Evolutionary conservation across 2,797 vertebrate species (phyloP), one percentile per base, ranked within the genome.

Genomic region (Peromyscus attwateri): DNA sequence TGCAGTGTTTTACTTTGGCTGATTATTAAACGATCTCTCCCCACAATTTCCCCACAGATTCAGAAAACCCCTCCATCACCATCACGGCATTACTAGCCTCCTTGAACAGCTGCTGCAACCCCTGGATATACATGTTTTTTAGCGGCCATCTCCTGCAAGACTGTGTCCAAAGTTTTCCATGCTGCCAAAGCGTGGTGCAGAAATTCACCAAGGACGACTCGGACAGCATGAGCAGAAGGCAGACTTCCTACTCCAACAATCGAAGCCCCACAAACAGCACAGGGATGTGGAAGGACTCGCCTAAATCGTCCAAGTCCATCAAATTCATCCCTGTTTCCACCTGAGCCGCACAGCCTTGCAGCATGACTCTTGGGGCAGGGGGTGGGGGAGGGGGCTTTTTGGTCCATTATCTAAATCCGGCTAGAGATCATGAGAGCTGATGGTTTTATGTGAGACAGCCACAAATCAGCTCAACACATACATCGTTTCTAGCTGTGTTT

Each of bases 71-170:
- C 3, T 99, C 99, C 0, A 98, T 99, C 91, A 99, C 99, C 21
- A 99, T 99, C 96, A 99, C 99, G 0, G 99, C 99, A 0, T 99
- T 99, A 93, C 98, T 99, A 92, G 99, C 99, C 96, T 99, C 99
- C 92, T 99, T 99, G 97, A 99, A 99, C 98, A 99, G 99, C 95
- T 99, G 99, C 98, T 99, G 99, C 94, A 99, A 99, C 98, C 99
- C 99, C 0, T 99, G 99, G 99, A 99, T 99, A 98, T 99, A 99
- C 98, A 99, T 99, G 99, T 99, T 99, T 98, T 99, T 99, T 97
- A 99, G 99, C 0, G 99, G 99, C 3, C 99, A 99, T 94, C 99
- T 99, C 89, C 98, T 99, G 60, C 99, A 99, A 92, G 99, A 99
- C 97, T 99, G 99, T 31, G 68, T 99, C 68, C 99, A 98, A 94